Base-by-base conservation (phyloP, 2,797 vertebrate species). In the Valencia hispanica region DNA sequence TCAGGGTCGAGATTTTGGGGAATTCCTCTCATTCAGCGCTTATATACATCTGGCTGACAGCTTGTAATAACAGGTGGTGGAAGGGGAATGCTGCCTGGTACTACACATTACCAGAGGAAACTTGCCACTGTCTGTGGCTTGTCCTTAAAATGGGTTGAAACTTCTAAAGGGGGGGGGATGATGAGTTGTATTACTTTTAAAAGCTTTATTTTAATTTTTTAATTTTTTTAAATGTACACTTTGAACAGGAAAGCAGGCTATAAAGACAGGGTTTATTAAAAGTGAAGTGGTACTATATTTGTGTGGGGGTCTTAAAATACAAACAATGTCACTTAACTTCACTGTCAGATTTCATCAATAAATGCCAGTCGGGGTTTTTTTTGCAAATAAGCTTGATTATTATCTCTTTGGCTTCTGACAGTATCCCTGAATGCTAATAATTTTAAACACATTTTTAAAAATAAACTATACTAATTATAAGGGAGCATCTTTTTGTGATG, bases 61-160 rank as follows among this genome's bases (percentile, higher is more conserved):
- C 36, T 66, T 66, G 36, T 66, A 66, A 22, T 66, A 66, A 66
- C 63, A 66, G 36, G 63, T 66, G 63, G 63, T n/a, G 36, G 63
- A 66, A 36, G 39, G 63, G 36, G 63, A 66, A 36, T 5, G 36
- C 36, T n/a, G 22, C 63, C 20, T n/a, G 7, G 5, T 66, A 25
- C 11, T 41, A 39, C 34, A 63, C 34, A 63, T 39, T 18, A 41
- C 12, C 63, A 66, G 63, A 7, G 36, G 41, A 66, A 66, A 25
- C 2, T 11, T 41, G 61, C 32, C 34, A 65, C 10, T 65, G 61
- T 65, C 34, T 65, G 18, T 39, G 20, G 34, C 61, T 39, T 65
- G 32, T 65, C 18, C 20, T 18, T 65, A 36, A 11, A 36, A 65
- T 65, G 34, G 12, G 11, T 25, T 41, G 22, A 41, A 66, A 39